These are phyloP conservation scores for Caenorhabditis tropicalis DNA, from an alignment of 1,140 invertebrate genomes.

Conservation along the genomic window DNA sequence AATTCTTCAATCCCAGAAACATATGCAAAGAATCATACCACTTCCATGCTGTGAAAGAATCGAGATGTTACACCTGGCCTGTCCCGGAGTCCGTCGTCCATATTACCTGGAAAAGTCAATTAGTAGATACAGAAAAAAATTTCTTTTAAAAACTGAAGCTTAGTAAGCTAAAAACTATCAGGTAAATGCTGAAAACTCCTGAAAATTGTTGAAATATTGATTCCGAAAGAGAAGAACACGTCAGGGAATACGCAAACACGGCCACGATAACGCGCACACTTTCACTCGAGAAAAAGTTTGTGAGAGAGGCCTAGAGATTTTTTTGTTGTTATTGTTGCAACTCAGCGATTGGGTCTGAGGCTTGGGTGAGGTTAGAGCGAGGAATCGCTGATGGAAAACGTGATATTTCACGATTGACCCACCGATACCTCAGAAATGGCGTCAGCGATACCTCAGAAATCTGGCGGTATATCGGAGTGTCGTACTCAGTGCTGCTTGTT, in stretches of 20 bases:
- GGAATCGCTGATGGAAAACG: no score
- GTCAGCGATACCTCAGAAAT: no score
- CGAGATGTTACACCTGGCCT: constrained; percentile 56
- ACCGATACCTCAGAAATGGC: no score
- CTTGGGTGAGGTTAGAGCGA: no score
- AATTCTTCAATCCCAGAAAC: neutral
- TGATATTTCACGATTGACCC: no score
- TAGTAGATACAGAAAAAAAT: neutral
- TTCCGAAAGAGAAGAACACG: constrained; percentile 9
- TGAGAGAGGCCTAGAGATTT: no score
- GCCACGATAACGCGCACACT: neutral
- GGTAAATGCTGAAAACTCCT: neutral
- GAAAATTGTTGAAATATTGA: constrained; percentile 13
- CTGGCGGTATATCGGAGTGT: no score
- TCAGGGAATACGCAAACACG: constrained; percentile 17
- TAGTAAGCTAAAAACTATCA: neutral
- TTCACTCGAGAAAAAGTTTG: neutral
- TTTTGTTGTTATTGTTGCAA: no score
- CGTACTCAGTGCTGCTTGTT: no score
- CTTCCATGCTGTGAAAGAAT: constrained; percentile 57
- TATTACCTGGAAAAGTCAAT: neutral
- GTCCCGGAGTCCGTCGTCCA: constrained; percentile 58
- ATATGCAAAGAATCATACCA: constrained; percentile 45
- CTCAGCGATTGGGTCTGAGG: no score
- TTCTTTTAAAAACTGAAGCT: neutral